Evolutionary conservation across 92 coral and sea anemone genomes (phyloP).

Genomic region (Phenganax marumi): DNA sequence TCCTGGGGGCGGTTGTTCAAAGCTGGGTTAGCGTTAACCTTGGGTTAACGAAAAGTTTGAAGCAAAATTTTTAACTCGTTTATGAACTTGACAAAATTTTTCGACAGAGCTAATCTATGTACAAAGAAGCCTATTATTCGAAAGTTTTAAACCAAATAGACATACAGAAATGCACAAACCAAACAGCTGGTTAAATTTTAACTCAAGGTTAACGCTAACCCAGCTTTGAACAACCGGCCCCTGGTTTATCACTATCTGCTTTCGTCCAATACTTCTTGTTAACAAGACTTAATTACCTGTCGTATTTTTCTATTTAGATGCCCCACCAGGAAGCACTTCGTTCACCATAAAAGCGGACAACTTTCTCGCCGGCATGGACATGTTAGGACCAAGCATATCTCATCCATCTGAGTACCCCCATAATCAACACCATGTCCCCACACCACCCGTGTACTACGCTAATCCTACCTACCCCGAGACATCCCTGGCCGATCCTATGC

Average conservation of each 20-base stretch:
- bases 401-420: conserved; percentile 4
- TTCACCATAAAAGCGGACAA: not conserved
- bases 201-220: no score
- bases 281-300: not conserved
- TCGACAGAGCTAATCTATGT: no score
- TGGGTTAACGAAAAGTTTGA: no score
- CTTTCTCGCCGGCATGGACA: not conserved
- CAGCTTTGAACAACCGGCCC: no score
- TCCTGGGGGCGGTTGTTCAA: no score
- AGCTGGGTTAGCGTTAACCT: not conserved
- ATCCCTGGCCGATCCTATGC: not conserved
- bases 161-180: no score
- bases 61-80: no score
- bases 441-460: conserved; percentile 23
- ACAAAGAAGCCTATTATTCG: no score
- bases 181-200: no score
- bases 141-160: no score
- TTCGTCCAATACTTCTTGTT: not conserved
- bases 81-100: no score
- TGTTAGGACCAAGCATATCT: conserved; percentile 18
- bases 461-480: not conserved
- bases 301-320: not conserved
- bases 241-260: not conserved
- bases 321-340: not conserved
- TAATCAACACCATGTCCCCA: conserved; percentile 36